A percentile compares a stretch with the other conserved stretches of the same genome.
Conservation (phyloP, 2,888 invertebrate species). For the Eupithecia vulgata region DNA sequence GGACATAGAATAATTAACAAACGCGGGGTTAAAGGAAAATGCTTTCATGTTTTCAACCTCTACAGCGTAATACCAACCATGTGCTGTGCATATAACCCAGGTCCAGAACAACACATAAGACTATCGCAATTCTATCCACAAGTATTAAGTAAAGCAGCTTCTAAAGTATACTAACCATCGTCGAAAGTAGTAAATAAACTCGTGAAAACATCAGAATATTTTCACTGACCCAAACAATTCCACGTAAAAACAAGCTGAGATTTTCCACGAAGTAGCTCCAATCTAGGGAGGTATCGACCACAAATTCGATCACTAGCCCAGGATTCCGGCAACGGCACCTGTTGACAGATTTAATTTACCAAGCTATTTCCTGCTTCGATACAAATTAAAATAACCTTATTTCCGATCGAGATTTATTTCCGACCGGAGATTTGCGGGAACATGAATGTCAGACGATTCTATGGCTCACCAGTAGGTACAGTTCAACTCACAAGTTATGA, state of each 20-base stretch:
- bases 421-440: background rate
- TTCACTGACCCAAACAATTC: background rate
- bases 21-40: too few species aligned
- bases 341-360: conserved; percentile 3
- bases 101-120: too few species aligned
- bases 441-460: background rate
- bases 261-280: background rate
- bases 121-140: too few species aligned
- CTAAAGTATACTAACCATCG: too few species aligned
- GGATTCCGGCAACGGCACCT: background rate
- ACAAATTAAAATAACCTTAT: conserved; percentile 1
- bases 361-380: background rate
- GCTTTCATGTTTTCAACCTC: background rate
- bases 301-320: background rate
- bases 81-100: too few species aligned
- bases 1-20: too few species aligned
- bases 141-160: too few species aligned
- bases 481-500: background rate
- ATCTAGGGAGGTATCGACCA: background rate
- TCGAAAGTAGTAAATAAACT: background rate
- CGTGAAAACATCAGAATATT: background rate
- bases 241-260: background rate
- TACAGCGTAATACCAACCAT: too few species aligned
- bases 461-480: background rate
- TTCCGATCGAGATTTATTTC: background rate